Conservation (phyloP, 2,797 vertebrate genomes). For the Rousettus madagascariensis region DNA sequence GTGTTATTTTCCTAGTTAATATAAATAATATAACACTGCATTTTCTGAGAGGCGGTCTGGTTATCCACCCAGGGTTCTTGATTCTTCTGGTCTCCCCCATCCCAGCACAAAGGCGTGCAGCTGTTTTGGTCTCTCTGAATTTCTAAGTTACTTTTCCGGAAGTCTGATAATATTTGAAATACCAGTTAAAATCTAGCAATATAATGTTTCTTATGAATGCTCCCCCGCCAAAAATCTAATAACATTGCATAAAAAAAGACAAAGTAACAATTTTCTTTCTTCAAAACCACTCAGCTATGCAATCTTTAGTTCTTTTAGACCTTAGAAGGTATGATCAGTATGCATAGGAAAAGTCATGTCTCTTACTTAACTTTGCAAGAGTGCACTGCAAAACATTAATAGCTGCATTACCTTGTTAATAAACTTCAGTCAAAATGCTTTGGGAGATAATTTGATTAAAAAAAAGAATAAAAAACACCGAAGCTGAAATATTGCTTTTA, state of each 20-base stretch:
- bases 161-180: conserved; percentile 67
- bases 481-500: conserved; percentile 76
- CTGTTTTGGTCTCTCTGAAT: conserved; percentile 19
- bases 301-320: conserved; percentile 62
- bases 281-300: conserved; percentile 65
- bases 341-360: conserved; percentile 45
- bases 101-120: neutral
- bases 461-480: conserved; percentile 71
- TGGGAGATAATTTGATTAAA: conserved; percentile 73
- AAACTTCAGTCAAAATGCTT: conserved; percentile 69
- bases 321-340: conserved; percentile 63
- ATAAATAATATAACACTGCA: neutral
- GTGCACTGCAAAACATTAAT: conserved; percentile 35
- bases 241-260: conserved; percentile 68
- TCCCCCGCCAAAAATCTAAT: conserved; percentile 71
- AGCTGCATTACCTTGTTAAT: conserved; percentile 66
- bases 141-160: conserved; percentile 46
- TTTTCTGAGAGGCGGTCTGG: neutral
- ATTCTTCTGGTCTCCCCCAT: neutral
- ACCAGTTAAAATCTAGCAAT: conserved; percentile 66
- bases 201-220: conserved; percentile 71
- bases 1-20: neutral
- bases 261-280: conserved; percentile 75
- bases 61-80: neutral
- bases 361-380: conserved; percentile 64